These are phyloP conservation scores for Porites australiensis DNA, from an alignment of 64 coral and sea anemone genomes.

Conservation along the genomic window DNA sequence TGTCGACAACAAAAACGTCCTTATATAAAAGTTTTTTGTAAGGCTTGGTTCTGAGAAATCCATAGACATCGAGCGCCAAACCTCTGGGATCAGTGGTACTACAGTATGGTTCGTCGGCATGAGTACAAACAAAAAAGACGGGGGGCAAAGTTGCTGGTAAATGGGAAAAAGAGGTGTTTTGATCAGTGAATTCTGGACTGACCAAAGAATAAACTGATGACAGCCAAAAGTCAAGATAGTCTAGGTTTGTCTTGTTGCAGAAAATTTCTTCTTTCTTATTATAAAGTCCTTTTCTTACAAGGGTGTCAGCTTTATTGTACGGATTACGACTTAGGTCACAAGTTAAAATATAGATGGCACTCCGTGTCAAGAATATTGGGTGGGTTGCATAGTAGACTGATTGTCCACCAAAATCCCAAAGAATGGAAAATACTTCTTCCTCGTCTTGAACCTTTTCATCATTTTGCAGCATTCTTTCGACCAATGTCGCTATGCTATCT, in stretches of 20 bases:
- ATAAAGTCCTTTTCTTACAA: not conserved
- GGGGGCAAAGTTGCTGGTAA: not conserved
- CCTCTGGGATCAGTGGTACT: not conserved
- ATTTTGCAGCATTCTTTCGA: not conserved
- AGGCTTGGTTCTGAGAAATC: no score
- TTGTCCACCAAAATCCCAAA: slow-evolving; percentile 9
- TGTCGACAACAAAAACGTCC: no score
- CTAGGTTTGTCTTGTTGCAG: not conserved
- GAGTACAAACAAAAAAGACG: no score
- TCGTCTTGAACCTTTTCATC: not conserved
- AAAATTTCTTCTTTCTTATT: not conserved
- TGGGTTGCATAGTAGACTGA: not conserved
- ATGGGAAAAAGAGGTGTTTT: no score
- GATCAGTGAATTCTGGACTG: not conserved
- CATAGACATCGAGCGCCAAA: not conserved
- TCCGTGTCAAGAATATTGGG: not conserved
- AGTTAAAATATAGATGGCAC: no score
- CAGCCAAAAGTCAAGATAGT: no score
- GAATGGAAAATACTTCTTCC: not conserved
- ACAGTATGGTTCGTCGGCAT: no score
- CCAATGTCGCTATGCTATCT: not conserved
- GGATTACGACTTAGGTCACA: no score
- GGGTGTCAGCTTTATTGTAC: not conserved
- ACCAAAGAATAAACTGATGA: no score
- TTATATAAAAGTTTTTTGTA: no score